Base-by-base conservation (phyloP, 92 coral and sea anemone genomes). In the Zoanthus sociatus region DNA sequence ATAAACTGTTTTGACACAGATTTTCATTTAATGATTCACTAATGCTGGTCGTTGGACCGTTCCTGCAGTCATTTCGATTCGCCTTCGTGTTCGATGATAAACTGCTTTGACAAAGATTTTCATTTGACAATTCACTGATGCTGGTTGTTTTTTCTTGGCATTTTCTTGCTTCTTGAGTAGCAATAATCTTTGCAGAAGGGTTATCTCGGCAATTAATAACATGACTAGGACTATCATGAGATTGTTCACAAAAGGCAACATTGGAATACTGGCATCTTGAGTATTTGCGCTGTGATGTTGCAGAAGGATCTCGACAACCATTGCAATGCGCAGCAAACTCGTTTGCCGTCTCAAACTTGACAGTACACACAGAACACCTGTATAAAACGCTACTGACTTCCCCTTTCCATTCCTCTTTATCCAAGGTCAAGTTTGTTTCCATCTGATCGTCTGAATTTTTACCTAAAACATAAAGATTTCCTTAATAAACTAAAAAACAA, bases 311-410 rank as follows among this genome's bases (percentile, higher is more conserved):
- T 0, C 30, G 75, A 12, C 85, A 81, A 18, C 6, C 45, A 13
- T 48, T 67, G 26, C 76, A 48, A 66, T 81, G 85, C 63, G 44
- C 7, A 20, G 74, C 61, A 66, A 81, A 81, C 13, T 81, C 85
- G 47, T 26, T 12, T 2, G 61, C 85, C 7, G 85, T 81, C 74
- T 81, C 85, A 81, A 81, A 81, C 17, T 81, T 81, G 44, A 81
- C 85, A 9, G 53, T 81, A 56, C 85, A 81, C 6, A 18, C 76
- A 64, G 85, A 81, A 18, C 85, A 81, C 54, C 85, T 64, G 60
- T 81, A 81, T 9, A 81, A 54, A 81, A 69, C 26, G 12, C 10
- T 50, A 77, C 20, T 13, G 1, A 31, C 68, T 77, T 32, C 9
- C 20, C 42, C 46, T 32, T 11, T 30, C 48, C 9, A 30, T 44